These are phyloP conservation scores for Pipistrellus kuhlii DNA, from an alignment of 2,797 vertebrate genomes.

Conservation along the genomic window DNA sequence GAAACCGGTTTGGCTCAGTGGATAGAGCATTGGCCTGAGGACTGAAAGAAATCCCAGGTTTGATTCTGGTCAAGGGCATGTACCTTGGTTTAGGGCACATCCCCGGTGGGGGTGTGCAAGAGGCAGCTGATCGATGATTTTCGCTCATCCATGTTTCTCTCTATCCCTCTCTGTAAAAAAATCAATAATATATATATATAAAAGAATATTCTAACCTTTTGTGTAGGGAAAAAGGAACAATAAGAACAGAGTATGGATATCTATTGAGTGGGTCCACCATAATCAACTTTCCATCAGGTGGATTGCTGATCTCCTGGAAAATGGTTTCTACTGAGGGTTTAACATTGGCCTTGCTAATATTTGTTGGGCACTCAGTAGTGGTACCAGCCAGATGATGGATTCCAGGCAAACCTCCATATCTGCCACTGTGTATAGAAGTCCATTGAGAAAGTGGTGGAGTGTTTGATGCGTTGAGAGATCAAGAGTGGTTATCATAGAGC, in stretches of 20 bases:
- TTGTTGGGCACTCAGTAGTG: not conserved
- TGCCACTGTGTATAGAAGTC: not conserved
- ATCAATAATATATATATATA: no score
- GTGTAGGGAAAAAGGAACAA: not conserved
- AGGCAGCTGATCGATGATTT: no score
- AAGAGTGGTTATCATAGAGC: not conserved
- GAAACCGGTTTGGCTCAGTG: no score
- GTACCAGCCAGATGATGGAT: not conserved
- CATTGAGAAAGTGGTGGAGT: not conserved
- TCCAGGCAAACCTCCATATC: not conserved
- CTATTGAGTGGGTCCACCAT: not conserved
- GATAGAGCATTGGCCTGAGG: no score
- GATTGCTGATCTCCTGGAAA: not conserved
- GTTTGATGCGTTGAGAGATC: not conserved
- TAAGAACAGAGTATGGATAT: not conserved
- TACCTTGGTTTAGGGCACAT: no score
- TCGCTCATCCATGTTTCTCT: no score
- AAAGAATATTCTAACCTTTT: not conserved
- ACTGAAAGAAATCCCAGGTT: no score
- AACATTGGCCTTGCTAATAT: not conserved
- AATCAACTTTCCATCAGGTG: not conserved
- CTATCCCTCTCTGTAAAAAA: no score
- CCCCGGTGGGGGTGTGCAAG: no score
- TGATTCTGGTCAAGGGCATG: no score
- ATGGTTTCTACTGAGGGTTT: not conserved